Base-by-base conservation (phyloP, 2,797 vertebrate species). In the Danionella dracula region DNA sequence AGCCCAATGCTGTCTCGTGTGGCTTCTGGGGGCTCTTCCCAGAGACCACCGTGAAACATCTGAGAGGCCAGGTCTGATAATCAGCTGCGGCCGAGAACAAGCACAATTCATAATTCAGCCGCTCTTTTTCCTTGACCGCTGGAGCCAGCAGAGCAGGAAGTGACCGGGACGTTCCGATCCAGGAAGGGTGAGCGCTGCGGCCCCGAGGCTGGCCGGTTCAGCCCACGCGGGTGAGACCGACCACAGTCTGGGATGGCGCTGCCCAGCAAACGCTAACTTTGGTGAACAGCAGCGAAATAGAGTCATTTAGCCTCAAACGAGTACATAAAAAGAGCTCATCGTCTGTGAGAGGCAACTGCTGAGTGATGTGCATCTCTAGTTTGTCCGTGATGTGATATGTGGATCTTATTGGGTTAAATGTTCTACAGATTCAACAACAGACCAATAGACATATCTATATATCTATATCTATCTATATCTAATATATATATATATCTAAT, bases 81-180 rank as follows among this genome's bases (percentile, higher is more conserved):
- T 94, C 92, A 92, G 89, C 85, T 87, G 81, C 79, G 75, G 83
- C 85, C 81, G 70, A 68, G 66, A 79, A 87, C 89, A 89, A 92
- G 90, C 87, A 92, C 92, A 93, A 93, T 93, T 94, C 94, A 93
- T 95, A 94, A 91, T 92, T 93, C 61, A 76, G 71, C 78, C 83
- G 83, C 84, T 77, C 79, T 82, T 73, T 44, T 72, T 69, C 16
- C 55, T 19, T 82, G 86, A 87, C 79, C 84, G 87, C 83, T 89
- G 90, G 88, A 92, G 86, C 87, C 81, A 86, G 86, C 91, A 91
- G 91, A 94, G 93, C 93, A 97, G 93, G 92, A 89, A 86, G 88
- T 87, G 89, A 87, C 91, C 88, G 90, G 91, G 93, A 92, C 90
- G 90, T 90, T 95, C 97, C 93, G 95, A 95, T 94, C 91, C 94